phyloP scores from a whole-genome alignment of 2,888 invertebrate genomes.

The Anticlea derivata region DNA sequence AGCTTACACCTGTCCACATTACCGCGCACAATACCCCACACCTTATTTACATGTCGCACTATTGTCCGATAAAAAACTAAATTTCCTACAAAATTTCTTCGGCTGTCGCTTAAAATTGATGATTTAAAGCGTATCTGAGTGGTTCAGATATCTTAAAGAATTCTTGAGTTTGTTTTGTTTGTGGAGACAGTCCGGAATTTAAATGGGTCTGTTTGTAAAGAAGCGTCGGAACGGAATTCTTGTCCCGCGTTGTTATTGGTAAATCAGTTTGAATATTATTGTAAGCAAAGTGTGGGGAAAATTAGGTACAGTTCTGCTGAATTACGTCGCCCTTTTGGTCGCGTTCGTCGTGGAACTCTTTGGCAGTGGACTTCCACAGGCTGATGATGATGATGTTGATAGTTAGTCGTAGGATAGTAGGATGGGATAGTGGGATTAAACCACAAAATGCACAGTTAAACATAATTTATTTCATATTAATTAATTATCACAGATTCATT shows the following conservation, averaged over 20 bases:
- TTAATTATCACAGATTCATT: constrained; percentile 83
- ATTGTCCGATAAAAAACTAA: constrained; percentile 47
- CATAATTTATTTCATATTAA: constrained; percentile 84
- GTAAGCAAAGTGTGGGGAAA: not conserved
- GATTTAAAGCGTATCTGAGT: constrained; percentile 21
- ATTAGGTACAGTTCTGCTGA: not conserved
- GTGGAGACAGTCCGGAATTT: constrained; percentile 19
- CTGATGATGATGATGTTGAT: too few relatives aligned
- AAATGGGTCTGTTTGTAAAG: constrained; percentile 16
- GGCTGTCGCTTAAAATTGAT: constrained; percentile 50
- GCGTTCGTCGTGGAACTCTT: too few relatives aligned
- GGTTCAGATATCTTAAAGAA: constrained; percentile 13
- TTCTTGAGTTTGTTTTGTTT: constrained; percentile 23
- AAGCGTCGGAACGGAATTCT: not conserved
- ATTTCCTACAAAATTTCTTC: constrained; percentile 54
- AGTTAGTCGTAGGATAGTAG: too few relatives aligned
- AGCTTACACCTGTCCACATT: constrained; percentile 65
- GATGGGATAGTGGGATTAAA: constrained; percentile 42
- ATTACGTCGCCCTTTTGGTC: not conserved
- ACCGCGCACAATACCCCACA: constrained; percentile 31
- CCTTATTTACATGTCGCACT: constrained; percentile 32
- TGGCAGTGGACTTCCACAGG: too few relatives aligned
- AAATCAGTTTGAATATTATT: constrained; percentile 9
- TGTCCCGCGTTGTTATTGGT: constrained; percentile 8
- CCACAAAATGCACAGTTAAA: constrained; percentile 72